phyloP scores from a whole-genome alignment of 2,797 vertebrate genomes.

The Cheirogaleus major region DNA sequence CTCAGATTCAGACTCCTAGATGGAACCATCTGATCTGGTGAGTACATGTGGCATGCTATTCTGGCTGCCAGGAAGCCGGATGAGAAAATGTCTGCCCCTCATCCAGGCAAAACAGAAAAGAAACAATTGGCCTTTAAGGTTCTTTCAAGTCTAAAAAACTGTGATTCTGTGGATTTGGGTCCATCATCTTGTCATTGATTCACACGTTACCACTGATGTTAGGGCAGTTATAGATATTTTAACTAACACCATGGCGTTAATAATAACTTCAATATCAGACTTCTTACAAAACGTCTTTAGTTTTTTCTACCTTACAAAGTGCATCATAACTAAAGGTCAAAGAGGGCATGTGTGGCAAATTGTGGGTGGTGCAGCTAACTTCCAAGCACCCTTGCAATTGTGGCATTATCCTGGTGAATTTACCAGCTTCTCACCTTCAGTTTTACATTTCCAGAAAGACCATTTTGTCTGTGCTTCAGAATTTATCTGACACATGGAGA shows the following conservation, averaged over 20 bases:
- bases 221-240: neutral
- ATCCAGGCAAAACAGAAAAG: neutral
- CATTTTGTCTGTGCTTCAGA: conserved; percentile 43
- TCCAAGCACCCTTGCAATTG: neutral
- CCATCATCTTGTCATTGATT: neutral
- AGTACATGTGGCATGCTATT: neutral
- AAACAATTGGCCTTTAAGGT: neutral
- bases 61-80: neutral
- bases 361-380: neutral
- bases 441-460: conserved; percentile 47
- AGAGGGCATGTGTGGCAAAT: neutral
- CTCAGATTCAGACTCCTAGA: neutral
- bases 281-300: neutral
- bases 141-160: neutral
- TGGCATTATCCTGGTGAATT: neutral
- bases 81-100: neutral
- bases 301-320: neutral
- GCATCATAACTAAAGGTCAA: neutral
- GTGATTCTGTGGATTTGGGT: neutral
- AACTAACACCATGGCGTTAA: neutral
- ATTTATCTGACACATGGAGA: conserved; percentile 52
- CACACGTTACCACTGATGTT: neutral
- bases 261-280: neutral
- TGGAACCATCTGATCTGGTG: neutral
- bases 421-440: conserved; percentile 20